Evolutionary conservation across 2,888 invertebrate species (phyloP).

Genomic region (Globia sparganii): DNA sequence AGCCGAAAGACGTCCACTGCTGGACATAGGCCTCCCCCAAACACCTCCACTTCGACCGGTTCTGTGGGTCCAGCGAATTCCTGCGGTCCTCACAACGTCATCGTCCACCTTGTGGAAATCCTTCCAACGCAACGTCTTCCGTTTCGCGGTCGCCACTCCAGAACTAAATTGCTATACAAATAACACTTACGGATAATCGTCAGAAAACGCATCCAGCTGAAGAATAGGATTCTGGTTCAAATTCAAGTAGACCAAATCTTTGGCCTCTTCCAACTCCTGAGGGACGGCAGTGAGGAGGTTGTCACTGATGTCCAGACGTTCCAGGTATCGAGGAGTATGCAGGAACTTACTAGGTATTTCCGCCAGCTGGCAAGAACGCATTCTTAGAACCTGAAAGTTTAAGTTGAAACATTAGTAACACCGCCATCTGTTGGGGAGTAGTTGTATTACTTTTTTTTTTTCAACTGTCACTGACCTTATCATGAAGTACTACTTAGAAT

Average conservation of each 20-base stretch:
- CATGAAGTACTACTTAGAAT: neutral
- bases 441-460: neutral
- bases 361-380: constrained; percentile 92
- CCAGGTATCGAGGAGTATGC: constrained; percentile 92
- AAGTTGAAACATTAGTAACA: neutral
- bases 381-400: constrained; percentile 90
- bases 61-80: neutral
- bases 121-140: neutral
- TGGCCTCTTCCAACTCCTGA: constrained; percentile 90
- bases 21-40: neutral
- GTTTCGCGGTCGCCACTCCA: neutral
- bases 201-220: constrained; percentile 85
- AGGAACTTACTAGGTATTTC: constrained; percentile 92
- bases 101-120: neutral
- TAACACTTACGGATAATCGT: constrained; percentile 75
- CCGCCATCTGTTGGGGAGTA: constrained; percentile 39
- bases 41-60: neutral
- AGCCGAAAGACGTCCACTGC: neutral
- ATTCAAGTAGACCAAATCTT: constrained; percentile 91
- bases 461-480: no score
- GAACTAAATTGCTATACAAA: neutral
- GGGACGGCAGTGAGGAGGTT: constrained; percentile 92
- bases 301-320: constrained; percentile 92
- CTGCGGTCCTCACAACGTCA: neutral
- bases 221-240: constrained; percentile 93